Evolutionary conservation across 2,797 vertebrate genomes (phyloP), one percentile per base, ranked within the genome.

Genomic region (Denticeps clupeoides): DNA sequence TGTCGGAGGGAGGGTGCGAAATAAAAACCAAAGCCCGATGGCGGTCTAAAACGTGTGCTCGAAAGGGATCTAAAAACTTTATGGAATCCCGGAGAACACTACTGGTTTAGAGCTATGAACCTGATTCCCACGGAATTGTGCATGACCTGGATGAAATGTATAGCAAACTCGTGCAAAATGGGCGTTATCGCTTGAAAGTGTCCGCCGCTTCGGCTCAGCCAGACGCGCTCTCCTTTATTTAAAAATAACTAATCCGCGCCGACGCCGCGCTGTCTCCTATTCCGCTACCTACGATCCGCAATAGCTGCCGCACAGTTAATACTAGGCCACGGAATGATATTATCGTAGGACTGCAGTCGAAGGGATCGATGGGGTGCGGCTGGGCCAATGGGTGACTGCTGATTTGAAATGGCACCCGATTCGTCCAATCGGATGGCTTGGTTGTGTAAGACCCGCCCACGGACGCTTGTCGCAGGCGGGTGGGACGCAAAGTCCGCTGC

Each of bases 221-320:
- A n/a, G n/a, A n/a, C n/a, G n/a, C n/a, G n/a, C 9, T 21, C 49
- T 40, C 15, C 40, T 19, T 42, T 22, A 27, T 22, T 2, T 37
- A 12, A 23, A 44, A 33, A 4, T 38, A 33, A 57, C 27, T 41
- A 23, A 7, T 9, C 29, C 32, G 44, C 37, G 16, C 13, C 27
- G 31, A 50, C 28, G 27, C 16, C 42, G 59, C 55, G 28, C 31
- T 50, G 38, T 49, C 45, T 57, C 60, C 60, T 62, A 59, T 49
- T 11, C 32, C 49, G 44, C 29, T 60, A 47, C 51, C 48, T 42
- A 9, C 52, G 42, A 27, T 56, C 59, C 53, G 56, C 38, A 38
- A 53, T 44, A 59, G 62, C 47, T 57, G 63, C 60, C 53, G 62
- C 57, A 63, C 60, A 61, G 62, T 67, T 63, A 55, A 51, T 53